Conservation (phyloP, 2,888 invertebrate species). For the Leucophenga maculata region DNA sequence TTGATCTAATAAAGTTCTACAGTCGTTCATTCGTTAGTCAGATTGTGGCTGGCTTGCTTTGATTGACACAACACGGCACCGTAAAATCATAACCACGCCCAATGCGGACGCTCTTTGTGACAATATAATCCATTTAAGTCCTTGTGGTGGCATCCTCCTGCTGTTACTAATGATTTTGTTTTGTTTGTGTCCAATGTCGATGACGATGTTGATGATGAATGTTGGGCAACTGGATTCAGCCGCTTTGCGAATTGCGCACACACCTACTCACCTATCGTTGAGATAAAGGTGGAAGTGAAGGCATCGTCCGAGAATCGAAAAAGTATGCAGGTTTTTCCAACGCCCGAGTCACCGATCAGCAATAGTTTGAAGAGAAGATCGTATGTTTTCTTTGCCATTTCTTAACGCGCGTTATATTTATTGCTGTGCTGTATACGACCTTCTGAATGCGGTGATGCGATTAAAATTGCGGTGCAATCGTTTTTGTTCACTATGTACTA, state of each 20-base stretch:
- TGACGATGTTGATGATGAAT: not conserved
- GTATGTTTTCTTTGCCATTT: conserved; percentile 96
- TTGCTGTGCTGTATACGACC: not conserved
- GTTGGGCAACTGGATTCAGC: conserved; percentile 1
- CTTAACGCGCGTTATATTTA: conserved; percentile 22
- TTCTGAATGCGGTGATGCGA: not conserved
- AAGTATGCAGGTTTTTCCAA: conserved; percentile 94
- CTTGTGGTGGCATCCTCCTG: no score
- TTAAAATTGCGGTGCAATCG: not conserved
- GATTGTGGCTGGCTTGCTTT: not conserved
- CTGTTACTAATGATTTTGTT: no score
- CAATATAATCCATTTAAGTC: not conserved
- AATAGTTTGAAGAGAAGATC: conserved; percentile 93
- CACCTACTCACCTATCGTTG: conserved; percentile 87
- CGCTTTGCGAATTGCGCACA: not conserved
- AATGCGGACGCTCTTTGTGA: not conserved
- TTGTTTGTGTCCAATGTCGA: no score
- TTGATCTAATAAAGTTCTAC: not conserved
- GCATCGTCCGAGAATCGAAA: conserved; percentile 96
- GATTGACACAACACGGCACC: not conserved
- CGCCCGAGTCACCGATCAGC: conserved; percentile 94
- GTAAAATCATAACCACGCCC: conserved; percentile 14
- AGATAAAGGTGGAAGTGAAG: conserved; percentile 95
- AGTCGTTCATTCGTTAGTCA: not conserved
- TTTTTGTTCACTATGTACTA: no score